phyloP scores from a whole-genome alignment of 2,113 vertebrate genomes.

The human (Homo sapiens) region GRCh38 chr7:54427001-54427500 shows the following conservation, averaged over 20 bases:
- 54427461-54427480: background rate
- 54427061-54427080: background rate
- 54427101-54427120: rapidly evolving
- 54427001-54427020: background rate
- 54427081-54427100: rapidly evolving
- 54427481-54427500: background rate
- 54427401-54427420: background rate
- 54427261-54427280: background rate
- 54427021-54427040: too few relatives aligned
- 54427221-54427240: background rate
- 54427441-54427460: background rate
- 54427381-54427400: background rate
- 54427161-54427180: background rate
- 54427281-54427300: background rate
- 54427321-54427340: background rate
- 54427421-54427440: too few relatives aligned
- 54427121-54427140: too few relatives aligned
- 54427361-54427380: background rate
- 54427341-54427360: background rate
- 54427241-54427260: background rate
- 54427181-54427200: background rate
- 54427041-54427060: background rate
- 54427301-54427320: background rate
- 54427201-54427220: background rate
- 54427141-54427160: background rate